Evolutionary conservation across 2,113 vertebrate species (phyloP).

Genomic region (Panthera uncia): DNA sequence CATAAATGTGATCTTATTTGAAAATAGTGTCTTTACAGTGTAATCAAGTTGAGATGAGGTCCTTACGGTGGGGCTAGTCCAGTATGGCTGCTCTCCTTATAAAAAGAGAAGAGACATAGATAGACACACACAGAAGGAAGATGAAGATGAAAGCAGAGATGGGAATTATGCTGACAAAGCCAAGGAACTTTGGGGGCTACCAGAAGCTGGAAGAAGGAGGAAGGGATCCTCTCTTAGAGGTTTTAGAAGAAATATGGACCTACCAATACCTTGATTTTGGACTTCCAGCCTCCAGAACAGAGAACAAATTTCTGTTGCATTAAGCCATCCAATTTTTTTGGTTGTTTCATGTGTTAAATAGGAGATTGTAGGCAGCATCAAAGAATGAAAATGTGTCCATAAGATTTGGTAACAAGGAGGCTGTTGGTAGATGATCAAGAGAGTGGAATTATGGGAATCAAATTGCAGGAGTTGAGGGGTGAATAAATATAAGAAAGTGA

Average conservation of each 20-base stretch:
- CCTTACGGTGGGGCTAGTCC: background rate
- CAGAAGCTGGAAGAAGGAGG: background rate
- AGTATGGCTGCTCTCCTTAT: background rate
- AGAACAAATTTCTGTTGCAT: background rate
- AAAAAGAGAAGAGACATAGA: background rate
- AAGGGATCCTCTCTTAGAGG: background rate
- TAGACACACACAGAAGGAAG: background rate
- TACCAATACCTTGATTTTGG: background rate
- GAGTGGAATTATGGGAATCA: background rate
- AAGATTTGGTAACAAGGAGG: background rate
- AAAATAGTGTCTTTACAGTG: background rate
- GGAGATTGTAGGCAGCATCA: background rate
- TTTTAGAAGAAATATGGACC: background rate
- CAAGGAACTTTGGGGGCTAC: background rate
- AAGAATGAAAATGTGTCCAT: background rate
- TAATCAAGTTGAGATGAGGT: background rate
- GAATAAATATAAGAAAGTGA: background rate
- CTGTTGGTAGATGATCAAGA: background rate
- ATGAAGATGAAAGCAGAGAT: background rate
- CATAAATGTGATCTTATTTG: background rate
- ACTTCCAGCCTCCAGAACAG: background rate
- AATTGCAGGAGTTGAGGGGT: background rate
- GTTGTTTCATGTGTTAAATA: background rate
- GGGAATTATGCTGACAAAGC: background rate
- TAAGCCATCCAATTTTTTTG: background rate